Conservation (phyloP, 2,113 vertebrate species). For the Neodontobutis hainanensis region DNA sequence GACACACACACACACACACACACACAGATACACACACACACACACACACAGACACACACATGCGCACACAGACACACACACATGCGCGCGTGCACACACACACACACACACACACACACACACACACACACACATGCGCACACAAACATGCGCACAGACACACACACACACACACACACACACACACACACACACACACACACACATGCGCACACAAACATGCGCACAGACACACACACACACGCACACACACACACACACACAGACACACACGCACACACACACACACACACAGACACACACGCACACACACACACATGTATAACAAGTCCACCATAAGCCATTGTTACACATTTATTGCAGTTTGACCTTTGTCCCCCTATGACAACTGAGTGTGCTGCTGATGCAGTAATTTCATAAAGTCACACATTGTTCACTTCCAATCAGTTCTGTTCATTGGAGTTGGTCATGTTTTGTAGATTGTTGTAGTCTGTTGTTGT, state of each 20-base stretch:
- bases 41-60: slow-evolving; percentile 3
- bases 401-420: slow-evolving; percentile 53
- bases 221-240: slow-evolving; percentile 5
- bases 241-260: too few relatives aligned
- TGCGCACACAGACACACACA: slow-evolving; percentile 5
- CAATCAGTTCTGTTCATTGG: background rate
- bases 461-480: slow-evolving; percentile 7
- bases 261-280: slow-evolving; percentile 8
- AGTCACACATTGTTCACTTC: background rate
- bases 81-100: too few relatives aligned
- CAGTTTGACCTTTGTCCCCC: slow-evolving; percentile 57
- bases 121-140: too few relatives aligned
- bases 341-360: slow-evolving; percentile 58
- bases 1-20: slow-evolving; percentile 5
- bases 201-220: too few relatives aligned
- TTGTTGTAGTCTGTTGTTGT: too few relatives aligned
- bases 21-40: too few relatives aligned
- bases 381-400: slow-evolving; percentile 24
- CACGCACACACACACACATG: slow-evolving; percentile 5
- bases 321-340: background rate
- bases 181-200: too few relatives aligned
- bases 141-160: too few relatives aligned
- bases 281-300: slow-evolving; percentile 2
- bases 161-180: too few relatives aligned
- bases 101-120: slow-evolving; percentile 1